Evolutionary conservation across 1,140 invertebrate genomes (phyloP).

Genomic region (Drosophila suzukii): DNA sequence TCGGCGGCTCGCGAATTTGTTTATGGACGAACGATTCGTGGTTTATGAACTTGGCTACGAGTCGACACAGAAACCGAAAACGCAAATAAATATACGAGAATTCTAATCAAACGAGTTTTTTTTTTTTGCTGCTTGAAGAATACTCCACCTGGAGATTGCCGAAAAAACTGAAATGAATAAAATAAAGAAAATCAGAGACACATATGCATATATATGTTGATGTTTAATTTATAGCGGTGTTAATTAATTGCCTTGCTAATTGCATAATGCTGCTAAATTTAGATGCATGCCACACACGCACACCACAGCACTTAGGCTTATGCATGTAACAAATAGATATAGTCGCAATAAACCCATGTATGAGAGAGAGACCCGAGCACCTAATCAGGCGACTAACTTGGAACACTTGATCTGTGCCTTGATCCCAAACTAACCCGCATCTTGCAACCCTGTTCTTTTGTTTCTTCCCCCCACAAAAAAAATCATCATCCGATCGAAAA

Average conservation of each 20-base stretch:
- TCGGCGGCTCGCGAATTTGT: slow-evolving; percentile 37
- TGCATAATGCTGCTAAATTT: slow-evolving; percentile 61
- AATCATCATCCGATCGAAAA: background rate
- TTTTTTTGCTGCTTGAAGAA: slow-evolving; percentile 6
- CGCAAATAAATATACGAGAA: slow-evolving; percentile 25
- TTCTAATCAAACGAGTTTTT: slow-evolving; percentile 40
- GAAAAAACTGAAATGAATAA: slow-evolving; percentile 35
- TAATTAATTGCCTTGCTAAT: slow-evolving; percentile 71
- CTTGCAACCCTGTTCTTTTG: slow-evolving; percentile 40
- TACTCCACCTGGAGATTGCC: slow-evolving; percentile 18
- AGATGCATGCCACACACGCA: slow-evolving; percentile 60
- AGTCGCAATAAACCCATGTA: background rate
- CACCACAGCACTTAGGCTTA: slow-evolving; percentile 13
- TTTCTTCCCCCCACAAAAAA: slow-evolving; percentile 9
- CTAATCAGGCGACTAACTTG: slow-evolving; percentile 8
- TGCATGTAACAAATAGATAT: background rate
- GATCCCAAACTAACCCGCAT: slow-evolving; percentile 46
- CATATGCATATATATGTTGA: slow-evolving; percentile 1
- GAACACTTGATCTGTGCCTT: slow-evolving; percentile 14
- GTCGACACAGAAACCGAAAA: slow-evolving; percentile 30
- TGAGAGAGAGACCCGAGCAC: slow-evolving; percentile 42
- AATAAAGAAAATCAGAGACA: slow-evolving; percentile 8
- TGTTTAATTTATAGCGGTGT: slow-evolving; percentile 52
- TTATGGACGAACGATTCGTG: slow-evolving; percentile 69
- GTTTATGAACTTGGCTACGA: slow-evolving; percentile 66